phyloP scores from a whole-genome alignment of 1,140 invertebrate genomes.

The Psilanteris sp. region DNA sequence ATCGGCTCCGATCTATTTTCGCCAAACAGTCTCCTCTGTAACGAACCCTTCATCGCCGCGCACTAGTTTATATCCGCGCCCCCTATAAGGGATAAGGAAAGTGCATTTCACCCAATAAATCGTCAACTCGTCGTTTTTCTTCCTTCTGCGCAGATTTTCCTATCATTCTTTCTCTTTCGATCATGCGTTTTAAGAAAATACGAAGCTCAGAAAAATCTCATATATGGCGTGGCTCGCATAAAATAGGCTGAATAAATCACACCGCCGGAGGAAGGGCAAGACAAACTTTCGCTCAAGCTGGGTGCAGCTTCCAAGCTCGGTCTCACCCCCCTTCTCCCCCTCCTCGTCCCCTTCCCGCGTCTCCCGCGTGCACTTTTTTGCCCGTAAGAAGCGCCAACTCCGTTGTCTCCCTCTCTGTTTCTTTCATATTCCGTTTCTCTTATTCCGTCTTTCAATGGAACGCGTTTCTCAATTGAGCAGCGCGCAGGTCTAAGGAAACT shows the following conservation, averaged over 20 bases:
- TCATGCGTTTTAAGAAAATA: constrained; percentile 70
- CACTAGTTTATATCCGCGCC: constrained; percentile 50
- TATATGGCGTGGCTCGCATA: constrained; percentile 73
- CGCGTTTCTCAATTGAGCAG: constrained; percentile 73
- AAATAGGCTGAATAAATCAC: constrained; percentile 76
- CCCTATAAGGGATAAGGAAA: constrained; percentile 44
- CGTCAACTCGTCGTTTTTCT: constrained; percentile 57
- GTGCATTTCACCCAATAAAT: constrained; percentile 59
- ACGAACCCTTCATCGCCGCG: constrained; percentile 56
- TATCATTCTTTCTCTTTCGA: constrained; percentile 67
- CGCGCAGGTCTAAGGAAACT: constrained; percentile 72
- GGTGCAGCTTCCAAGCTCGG: constrained; percentile 54
- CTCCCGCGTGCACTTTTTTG: too few relatives aligned
- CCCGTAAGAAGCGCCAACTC: constrained; percentile 53
- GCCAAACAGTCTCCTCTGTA: constrained; percentile 37
- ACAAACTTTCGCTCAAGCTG: constrained; percentile 70
- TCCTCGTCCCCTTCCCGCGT: constrained; percentile 20
- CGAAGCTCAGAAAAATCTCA: constrained; percentile 74
- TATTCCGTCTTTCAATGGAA: constrained; percentile 49
- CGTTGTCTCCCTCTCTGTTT: constrained; percentile 2
- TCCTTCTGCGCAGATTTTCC: constrained; percentile 58
- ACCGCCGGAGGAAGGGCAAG: constrained; percentile 59
- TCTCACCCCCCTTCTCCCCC: constrained; percentile 21
- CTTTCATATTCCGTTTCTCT: constrained; percentile 7
- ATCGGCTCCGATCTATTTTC: constrained; percentile 35